Evolutionary conservation across 2,113 vertebrate species (phyloP).

Genomic region (Calyptommatus sinebrachiatus): DNA sequence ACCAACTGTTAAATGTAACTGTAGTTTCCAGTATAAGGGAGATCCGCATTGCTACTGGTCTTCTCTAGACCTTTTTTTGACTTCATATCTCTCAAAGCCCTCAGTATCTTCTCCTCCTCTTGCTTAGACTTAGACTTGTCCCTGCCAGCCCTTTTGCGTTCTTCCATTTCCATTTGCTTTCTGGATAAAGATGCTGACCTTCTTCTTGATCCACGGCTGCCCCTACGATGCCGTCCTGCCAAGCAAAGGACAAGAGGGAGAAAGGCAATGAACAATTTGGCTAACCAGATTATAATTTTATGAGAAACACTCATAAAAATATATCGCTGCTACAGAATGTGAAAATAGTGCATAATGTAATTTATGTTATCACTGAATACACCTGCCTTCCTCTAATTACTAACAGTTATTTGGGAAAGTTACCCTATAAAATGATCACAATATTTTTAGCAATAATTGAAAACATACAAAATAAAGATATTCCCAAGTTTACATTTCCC

Average conservation of each 20-base stretch:
- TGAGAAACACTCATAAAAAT: background rate
- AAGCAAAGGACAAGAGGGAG: background rate
- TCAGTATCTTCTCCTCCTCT: background rate
- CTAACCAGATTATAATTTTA: background rate
- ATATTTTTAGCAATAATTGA: background rate
- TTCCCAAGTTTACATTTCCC: background rate
- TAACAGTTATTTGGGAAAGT: background rate
- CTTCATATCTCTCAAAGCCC: background rate
- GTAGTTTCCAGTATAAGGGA: constrained; percentile 39
- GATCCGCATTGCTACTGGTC: constrained; percentile 13
- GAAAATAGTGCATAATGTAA: background rate
- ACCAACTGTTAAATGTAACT: constrained; percentile 24
- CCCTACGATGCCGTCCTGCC: background rate
- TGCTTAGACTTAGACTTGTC: background rate
- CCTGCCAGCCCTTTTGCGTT: background rate
- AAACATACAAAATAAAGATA: background rate
- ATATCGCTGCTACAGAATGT: background rate
- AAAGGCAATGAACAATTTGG: background rate
- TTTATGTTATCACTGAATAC: background rate
- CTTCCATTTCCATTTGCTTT: background rate
- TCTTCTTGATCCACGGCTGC: background rate
- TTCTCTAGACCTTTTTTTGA: background rate
- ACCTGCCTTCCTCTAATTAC: background rate
- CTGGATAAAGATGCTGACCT: background rate
- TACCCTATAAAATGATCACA: background rate